Base-by-base conservation (phyloP, 2,113 vertebrate genomes). In the Paratilapia polleni region DNA sequence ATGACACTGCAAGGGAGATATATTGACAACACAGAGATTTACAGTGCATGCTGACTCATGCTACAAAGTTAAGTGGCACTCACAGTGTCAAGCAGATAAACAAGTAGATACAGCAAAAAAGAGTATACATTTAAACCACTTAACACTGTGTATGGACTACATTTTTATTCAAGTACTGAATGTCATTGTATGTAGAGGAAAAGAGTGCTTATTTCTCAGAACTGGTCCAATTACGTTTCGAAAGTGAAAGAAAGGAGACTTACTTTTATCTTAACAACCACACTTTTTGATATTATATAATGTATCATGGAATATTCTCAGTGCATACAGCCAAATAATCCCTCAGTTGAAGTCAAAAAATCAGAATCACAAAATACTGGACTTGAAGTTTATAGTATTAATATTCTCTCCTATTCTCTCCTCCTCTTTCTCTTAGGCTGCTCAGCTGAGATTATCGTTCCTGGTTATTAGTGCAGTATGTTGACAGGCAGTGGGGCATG, bases 31-130 rank as follows among this genome's bases (percentile, higher is more conserved):
- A 36, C 11, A 14, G 54, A 87, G 90, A 91, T 91, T 83, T 82
- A 92, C 38, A 52, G 68, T 11, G n/a, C 7, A 15, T 64, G 62
- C 62, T 87, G 84, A 91, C 60, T 90, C 86, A 82, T 41, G 9
- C 64, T 15, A 20, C 78, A n/a, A 43, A 74, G 63, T 75, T 73
- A 73, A 73, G 17, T 52, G 66, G 47, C 66, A 73, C 38, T 38
- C 60, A 17, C 43, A 34, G 52, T 62, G 58, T 82, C 84, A 68
- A 36, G 20, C 63, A 80, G 17, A 56, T 59, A 58, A 68, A 75
- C 17, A 60, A 66, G 17, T 5, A 12, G 43, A 70, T 58, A 81
- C 24, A 15, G 63, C 17, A 34, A 28, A 43, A 5, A 17, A 52
- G 17, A 17, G 49, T 73, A 52, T 19, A 58, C 43, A 62, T 58